Base-by-base conservation (phyloP, 2,113 vertebrate genomes). In the Xenopus tropicalis region DNA sequence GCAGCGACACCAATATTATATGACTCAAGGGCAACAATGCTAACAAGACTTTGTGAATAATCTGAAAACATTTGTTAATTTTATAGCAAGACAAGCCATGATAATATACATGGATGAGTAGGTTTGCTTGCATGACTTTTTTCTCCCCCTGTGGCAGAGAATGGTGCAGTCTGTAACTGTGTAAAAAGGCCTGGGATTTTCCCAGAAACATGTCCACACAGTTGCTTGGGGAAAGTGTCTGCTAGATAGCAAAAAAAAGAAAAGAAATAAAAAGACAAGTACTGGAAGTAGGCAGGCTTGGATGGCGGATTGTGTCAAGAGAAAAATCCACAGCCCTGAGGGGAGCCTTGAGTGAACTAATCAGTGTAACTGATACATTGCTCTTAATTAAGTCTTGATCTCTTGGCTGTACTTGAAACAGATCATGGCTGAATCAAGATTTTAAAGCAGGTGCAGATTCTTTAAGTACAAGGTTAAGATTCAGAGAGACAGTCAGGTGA, bases 361-460 rank as follows among this genome's bases (percentile, higher is more conserved):
- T 87, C 84, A 24, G 79, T 80, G 66, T 21, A 85, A 89, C 79
- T 85, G 82, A 81, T 84, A 87, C 85, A 89, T 83, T 29, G 29
- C 79, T 80, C 80, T 84, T 91, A 91, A 92, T 92, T 89, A 92
- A 90, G 85, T 86, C 86, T 83, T 88, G 88, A 89, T 89, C 83
- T 86, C 81, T 85, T 92, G 90, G 91, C 89, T 91, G 82, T 72
- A 86, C 86, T 90, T 92, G 80, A 92, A 90, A 90, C 84, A 76
- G 70, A 81, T 81, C 80, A 74, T 73, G 81, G 81, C 82, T 77
- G 79, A 82, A 87, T 89, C 80, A 80, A 82, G 76, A 84, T 82
- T 59, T 69, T 82, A 86, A 76, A 87, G 85, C 88, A 92, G 90
- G 91, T 91, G 88, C 86, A 86, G 82, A 89, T 88, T 88, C 81